Base-by-base conservation (phyloP, 2,113 vertebrate species). In the Nothocercus nigrocapillus region DNA sequence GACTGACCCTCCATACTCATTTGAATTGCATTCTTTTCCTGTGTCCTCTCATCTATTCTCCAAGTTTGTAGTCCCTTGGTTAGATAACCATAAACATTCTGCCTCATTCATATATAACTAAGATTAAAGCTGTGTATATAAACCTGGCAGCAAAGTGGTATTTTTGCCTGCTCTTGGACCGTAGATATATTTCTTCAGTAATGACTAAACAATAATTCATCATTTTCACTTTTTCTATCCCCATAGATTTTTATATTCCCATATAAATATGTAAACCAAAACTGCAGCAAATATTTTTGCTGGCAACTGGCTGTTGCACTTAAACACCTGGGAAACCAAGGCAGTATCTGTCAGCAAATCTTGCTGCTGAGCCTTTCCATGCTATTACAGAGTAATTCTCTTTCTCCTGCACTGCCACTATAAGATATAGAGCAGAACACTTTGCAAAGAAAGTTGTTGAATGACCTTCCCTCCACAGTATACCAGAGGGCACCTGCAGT, bases 31-130 rank as follows among this genome's bases (percentile, higher is more conserved):
- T 97, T 97, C 70, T 80, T 91, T 82, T 95, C 76, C 74, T 85
- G 45, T 91, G 85, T 88, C 82, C 17, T 95, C 97, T 97, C 54
- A 42, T 94, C 95, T 91, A 18, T 95, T 95, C 94, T 97, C 96
- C 83, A 95, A 95, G 95, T 97, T 97, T 97, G 92, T 96, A 95
- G 95, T 97, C 93, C 92, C 95, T 94, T 94, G 88, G 91, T 98
- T 97, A 97, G 94, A 94, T 72, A 97, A 95, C 85, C 75, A 93
- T 98, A 97, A 98, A 97, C 67, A 90, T 96, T 95, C 92, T 92
- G 90, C 90, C 87, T 61, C 82, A 90, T 93, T 97, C 93, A 94
- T 92, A 97, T 84, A 97, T 91, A 97, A 93, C 94, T 67, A 96
- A 96, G 92, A 97, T 96, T 95, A 97, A 98, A 97, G 92, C 68